A percentile compares a stretch with the other conserved stretches of the same genome.
Evolutionary conservation across 2,113 vertebrate species (phyloP).

Genomic region (Orthochromis indermauri): DNA sequence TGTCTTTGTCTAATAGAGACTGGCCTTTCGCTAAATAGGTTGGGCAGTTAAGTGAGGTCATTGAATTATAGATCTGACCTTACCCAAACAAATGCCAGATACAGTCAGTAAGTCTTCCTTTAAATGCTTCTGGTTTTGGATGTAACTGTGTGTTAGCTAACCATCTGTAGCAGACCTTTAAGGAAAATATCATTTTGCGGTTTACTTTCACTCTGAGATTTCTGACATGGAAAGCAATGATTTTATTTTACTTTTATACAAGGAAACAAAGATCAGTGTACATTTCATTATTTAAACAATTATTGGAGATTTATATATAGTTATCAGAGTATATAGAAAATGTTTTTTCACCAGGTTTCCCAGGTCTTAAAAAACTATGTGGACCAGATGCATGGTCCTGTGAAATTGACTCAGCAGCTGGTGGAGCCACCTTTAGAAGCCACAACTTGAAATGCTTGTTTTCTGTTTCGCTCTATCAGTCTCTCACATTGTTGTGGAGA

Average conservation of each 20-base stretch:
- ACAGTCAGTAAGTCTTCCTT: not conserved
- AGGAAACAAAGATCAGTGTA: not conserved
- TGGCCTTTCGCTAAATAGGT: conserved; percentile 36
- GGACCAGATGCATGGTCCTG: not conserved
- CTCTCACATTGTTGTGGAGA: not conserved
- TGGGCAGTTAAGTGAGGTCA: not conserved
- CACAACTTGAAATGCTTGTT: not conserved
- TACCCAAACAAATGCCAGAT: conserved; percentile 2
- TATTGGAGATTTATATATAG: not conserved
- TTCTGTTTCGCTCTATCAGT: not conserved
- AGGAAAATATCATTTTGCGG: not conserved
- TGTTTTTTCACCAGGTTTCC: not conserved
- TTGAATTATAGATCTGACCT: conserved; percentile 44
- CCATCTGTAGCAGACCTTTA: not conserved
- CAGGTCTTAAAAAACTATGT: not conserved
- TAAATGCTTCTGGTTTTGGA: not conserved
- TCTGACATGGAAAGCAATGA: not conserved
- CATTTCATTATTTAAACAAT: not conserved
- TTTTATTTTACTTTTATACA: not conserved
- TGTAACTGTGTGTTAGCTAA: not conserved
- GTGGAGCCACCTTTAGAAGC: not conserved
- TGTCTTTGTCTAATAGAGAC: conserved; percentile 9
- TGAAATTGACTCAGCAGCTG: not conserved
- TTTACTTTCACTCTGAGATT: not conserved
- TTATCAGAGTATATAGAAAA: not conserved